Conservation (phyloP, 2,113 vertebrate species). For the Hemibagrus wyckioides region DNA sequence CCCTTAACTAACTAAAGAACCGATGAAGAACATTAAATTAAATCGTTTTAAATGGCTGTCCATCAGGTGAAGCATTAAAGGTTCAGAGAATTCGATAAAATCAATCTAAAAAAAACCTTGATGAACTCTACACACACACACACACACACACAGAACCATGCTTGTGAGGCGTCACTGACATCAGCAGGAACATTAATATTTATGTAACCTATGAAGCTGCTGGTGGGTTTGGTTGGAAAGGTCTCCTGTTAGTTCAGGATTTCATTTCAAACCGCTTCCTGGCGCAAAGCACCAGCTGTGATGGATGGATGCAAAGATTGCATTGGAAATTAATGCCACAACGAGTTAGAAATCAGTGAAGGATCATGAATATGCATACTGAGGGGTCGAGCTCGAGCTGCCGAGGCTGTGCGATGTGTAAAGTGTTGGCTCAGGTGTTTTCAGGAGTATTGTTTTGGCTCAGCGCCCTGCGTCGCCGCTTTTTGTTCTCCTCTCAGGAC, state of each 20-base stretch:
- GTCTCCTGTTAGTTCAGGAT: conserved; percentile 33
- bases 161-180: conserved; percentile 18
- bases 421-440: not conserved
- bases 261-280: not conserved
- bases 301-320: conserved; percentile 34
- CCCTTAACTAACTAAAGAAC: not conserved
- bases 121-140: not conserved
- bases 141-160: not conserved
- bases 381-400: not conserved
- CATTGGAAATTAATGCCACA: not conserved
- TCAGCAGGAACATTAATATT: conserved; percentile 43
- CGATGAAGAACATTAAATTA: not conserved
- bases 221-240: conserved; percentile 21
- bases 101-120: not conserved
- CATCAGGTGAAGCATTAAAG: not conserved
- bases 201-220: conserved; percentile 32
- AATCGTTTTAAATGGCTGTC: not conserved
- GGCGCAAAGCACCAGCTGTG: conserved; percentile 7
- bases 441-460: too few species aligned
- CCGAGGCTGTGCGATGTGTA: not conserved
- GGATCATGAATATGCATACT: conserved; percentile 29
- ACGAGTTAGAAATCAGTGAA: not conserved
- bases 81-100: not conserved
- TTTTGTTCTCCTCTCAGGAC: not conserved
- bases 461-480: conserved; percentile 2